phyloP scores from a whole-genome alignment of 2,888 invertebrate species.

The Coleophora flavipennella region DNA sequence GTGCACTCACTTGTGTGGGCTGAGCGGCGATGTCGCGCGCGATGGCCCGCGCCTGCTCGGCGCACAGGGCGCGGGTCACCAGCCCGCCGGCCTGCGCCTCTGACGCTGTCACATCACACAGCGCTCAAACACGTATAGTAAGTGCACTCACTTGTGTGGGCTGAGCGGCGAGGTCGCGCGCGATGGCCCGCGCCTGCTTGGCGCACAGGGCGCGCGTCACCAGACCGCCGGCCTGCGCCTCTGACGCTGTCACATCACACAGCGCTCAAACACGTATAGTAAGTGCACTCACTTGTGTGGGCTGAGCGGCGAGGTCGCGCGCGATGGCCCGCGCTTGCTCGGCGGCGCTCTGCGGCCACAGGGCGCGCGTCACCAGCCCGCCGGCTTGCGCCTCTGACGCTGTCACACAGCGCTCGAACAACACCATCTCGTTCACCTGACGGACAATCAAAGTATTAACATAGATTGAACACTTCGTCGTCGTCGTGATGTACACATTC shows the following conservation, averaged over 20 bases:
- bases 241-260: too few species aligned
- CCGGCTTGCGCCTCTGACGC: conserved; percentile 83
- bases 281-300: conserved; percentile 30
- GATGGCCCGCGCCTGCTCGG: too few species aligned
- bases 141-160: conserved; percentile 44
- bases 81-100: too few species aligned
- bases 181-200: too few species aligned
- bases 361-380: conserved; percentile 85
- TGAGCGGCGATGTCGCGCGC: too few species aligned
- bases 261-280: not conserved
- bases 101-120: too few species aligned
- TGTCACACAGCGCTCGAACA: conserved; percentile 82
- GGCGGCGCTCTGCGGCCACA: conserved; percentile 84
- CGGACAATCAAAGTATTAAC: too few species aligned
- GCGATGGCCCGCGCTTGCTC: conserved; percentile 81
- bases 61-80: too few species aligned
- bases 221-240: too few species aligned
- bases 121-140: not conserved
- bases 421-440: conserved; percentile 52
- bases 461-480: too few species aligned
- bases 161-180: too few species aligned
- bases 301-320: conserved; percentile 79
- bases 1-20: conserved; percentile 47
- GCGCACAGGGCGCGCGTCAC: conserved; percentile 82
- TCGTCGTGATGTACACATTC: too few species aligned